Evolutionary conservation across 2,113 vertebrate species (phyloP), one percentile per base, ranked within the genome.

Genomic region (Formicarius rufipectus): DNA sequence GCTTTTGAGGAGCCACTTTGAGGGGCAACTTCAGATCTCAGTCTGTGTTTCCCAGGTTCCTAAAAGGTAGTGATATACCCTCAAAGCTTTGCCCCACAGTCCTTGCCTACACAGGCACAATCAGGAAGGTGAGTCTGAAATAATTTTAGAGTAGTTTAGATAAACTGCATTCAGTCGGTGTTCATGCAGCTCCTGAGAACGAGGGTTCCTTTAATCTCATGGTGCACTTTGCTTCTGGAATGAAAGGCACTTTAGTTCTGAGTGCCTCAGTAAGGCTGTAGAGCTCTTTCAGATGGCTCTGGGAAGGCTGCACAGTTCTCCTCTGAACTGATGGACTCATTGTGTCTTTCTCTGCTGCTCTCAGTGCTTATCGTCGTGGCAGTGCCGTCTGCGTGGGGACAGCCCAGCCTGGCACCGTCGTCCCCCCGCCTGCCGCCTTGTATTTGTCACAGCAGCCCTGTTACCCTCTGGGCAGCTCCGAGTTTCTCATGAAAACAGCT

Each of bases 321-420:
- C 75, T 83, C 47, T 63, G 83, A 87, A 74, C 18, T 76, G 49
- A 80, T 82, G 87, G 28, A n/a, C 68, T 90, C 88, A 67, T 33
- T 69, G 55, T 79, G 89, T 89, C 74, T 58, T 58, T 42, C 73
- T 67, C 56, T 83, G 78, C 87, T 78, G 49, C 39, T 71, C 71
- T 67, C 45, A 15, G 55, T 53, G 77, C 31, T 94, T 53, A 76
- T 76, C 16, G 0, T 23, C 0, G 14, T 66, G 93, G 81, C 93
- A 91, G 89, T 66, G 87, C 68, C 50, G 47, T 91, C 74, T 87
- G 87, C 17, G 9, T 2, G 20, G 78, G 42, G 81, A 95, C 45
- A 91, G 87, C 71, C 58, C 87, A 50, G 93, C 74, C 93, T 96
- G 91, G 93, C 89, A 95, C 93, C 78, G 71, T 89, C 94, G 67